Percentiles rank a stretch among this genome's conserved stretches.
Conservation (phyloP, 1,140 invertebrate genomes). For the Cepaea nemoralis region DNA sequence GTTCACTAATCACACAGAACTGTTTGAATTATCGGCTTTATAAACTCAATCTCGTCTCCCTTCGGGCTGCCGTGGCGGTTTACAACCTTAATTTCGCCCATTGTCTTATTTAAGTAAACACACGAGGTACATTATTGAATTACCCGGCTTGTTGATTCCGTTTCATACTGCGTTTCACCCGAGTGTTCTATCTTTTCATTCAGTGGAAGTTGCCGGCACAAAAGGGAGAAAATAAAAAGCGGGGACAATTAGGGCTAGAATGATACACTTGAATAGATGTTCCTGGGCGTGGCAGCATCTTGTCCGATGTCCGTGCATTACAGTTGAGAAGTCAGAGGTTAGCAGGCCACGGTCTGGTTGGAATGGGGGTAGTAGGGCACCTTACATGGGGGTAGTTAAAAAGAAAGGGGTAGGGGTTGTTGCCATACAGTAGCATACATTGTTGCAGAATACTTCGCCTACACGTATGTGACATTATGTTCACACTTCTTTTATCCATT, state of each 20-base stretch:
- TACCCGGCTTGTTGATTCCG: neutral
- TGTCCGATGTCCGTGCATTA: too few relatives aligned
- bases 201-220: neutral
- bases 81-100: slow-evolving; percentile 1
- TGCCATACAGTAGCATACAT: too few relatives aligned
- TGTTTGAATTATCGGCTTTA: slow-evolving; percentile 1
- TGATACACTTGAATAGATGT: neutral
- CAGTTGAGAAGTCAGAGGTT: too few relatives aligned
- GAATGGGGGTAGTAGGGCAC: too few relatives aligned
- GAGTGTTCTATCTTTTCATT: neutral
- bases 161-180: neutral
- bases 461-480: too few relatives aligned
- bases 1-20: neutral
- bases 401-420: too few relatives aligned
- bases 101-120: neutral
- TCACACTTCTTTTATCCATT: too few relatives aligned
- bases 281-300: neutral
- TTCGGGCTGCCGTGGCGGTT: neutral
- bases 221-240: neutral
- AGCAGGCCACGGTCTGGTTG: too few relatives aligned
- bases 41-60: neutral
- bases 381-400: too few relatives aligned
- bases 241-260: neutral
- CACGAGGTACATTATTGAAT: slow-evolving; percentile 1
- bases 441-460: too few relatives aligned